Evolutionary conservation across 2,888 invertebrate genomes (phyloP).

Genomic region (Gortyna flavago): DNA sequence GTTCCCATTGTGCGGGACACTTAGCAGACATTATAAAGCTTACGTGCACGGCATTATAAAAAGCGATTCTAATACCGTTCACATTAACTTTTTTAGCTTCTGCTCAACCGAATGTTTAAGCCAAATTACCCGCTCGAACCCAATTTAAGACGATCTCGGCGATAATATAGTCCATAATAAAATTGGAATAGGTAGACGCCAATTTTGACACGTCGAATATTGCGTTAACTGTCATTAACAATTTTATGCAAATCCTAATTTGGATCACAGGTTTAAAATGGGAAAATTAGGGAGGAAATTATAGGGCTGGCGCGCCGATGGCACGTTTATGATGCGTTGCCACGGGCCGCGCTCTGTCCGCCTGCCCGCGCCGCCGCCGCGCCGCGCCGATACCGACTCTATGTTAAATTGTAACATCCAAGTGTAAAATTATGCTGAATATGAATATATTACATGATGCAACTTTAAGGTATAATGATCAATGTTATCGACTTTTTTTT

Average conservation of each 20-base stretch:
- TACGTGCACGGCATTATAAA: conserved; percentile 66
- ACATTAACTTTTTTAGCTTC: conserved; percentile 76
- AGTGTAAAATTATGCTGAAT: conserved; percentile 68
- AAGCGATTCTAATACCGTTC: conserved; percentile 70
- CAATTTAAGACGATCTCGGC: conserved; percentile 75
- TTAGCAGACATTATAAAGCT: conserved; percentile 65
- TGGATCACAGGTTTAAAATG: conserved; percentile 85
- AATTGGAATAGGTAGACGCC: conserved; percentile 78
- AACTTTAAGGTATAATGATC: conserved; percentile 38
- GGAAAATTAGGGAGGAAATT: conserved; percentile 86
- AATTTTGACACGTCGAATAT: conserved; percentile 85
- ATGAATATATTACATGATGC: conserved; percentile 53
- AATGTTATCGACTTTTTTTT: conserved; percentile 51
- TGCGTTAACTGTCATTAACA: conserved; percentile 85
- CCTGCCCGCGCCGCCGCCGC: conserved; percentile 39
- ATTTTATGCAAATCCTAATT: conserved; percentile 88
- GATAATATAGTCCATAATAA: conserved; percentile 78
- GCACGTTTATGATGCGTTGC: conserved; percentile 79
- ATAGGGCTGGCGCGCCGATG: conserved; percentile 84
- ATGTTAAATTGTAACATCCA: conserved; percentile 64
- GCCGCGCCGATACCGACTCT: conserved; percentile 58
- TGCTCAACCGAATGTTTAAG: conserved; percentile 73
- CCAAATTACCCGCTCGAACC: conserved; percentile 74
- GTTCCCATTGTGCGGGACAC: conserved; percentile 57
- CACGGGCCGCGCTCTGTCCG: conserved; percentile 73